These are phyloP conservation scores for Lampris incognitus DNA, from an alignment of 2,113 vertebrate species.

Conservation along the genomic window DNA sequence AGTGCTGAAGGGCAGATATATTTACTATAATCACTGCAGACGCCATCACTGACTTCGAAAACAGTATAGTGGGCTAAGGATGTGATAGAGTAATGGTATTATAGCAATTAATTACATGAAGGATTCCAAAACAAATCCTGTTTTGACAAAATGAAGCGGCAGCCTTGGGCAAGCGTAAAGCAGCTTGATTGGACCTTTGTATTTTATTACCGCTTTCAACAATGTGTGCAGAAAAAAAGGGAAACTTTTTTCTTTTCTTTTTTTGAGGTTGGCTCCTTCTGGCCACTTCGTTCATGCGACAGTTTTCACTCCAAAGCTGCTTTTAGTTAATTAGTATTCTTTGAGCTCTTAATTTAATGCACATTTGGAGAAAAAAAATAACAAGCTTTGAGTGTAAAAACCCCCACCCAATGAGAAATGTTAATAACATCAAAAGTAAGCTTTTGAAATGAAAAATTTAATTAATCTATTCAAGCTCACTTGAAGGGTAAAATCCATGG, in stretches of 20 bases:
- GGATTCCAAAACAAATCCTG: constrained; percentile 52
- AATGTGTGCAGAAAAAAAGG: constrained; percentile 19
- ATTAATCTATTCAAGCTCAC: constrained; percentile 41
- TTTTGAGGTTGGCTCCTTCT: constrained; percentile 13
- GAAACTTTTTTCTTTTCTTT: background rate
- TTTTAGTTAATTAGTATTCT: constrained; percentile 66
- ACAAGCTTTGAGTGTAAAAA: constrained; percentile 46
- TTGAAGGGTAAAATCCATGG: constrained; percentile 23
- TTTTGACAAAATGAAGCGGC: constrained; percentile 59
- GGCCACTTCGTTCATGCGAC: constrained; percentile 42
- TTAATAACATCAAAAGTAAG: constrained; percentile 41
- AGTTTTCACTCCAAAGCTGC: constrained; percentile 40
- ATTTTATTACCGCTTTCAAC: constrained; percentile 37
- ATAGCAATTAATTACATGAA: constrained; percentile 65
- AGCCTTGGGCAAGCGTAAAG: constrained; percentile 48
- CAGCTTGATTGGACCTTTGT: constrained; percentile 46
- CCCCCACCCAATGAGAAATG: constrained; percentile 44
- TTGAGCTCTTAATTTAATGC: constrained; percentile 71
- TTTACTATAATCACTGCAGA: constrained; percentile 62
- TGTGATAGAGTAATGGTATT: constrained; percentile 54
- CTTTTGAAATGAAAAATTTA: constrained; percentile 51
- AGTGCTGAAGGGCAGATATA: constrained; percentile 62
- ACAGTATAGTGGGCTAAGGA: constrained; percentile 39
- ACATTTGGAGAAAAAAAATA: constrained; percentile 57
- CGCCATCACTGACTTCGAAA: constrained; percentile 48